A percentile compares a stretch with the other conserved stretches of the same genome.
Evolutionary conservation across 2,888 invertebrate species (phyloP).

Genomic region (Patella caerulea): DNA sequence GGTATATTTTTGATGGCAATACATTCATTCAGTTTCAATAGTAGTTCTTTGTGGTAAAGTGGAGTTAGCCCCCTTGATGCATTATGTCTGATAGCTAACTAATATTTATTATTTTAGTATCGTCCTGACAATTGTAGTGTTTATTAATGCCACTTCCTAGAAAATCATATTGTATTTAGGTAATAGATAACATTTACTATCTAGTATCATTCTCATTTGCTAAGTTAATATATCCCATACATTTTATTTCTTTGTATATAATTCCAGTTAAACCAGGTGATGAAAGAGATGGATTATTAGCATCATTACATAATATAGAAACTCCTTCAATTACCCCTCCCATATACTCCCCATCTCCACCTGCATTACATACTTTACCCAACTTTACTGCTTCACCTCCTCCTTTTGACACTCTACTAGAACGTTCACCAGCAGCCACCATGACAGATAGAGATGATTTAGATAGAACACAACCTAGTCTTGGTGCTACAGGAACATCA

Average conservation of each 20-base stretch:
- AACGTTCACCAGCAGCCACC: background rate
- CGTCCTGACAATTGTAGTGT: too few relatives aligned
- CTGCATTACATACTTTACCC: conserved; percentile 38
- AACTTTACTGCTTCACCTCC: conserved; percentile 36
- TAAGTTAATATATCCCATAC: too few relatives aligned
- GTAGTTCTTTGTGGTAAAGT: too few relatives aligned
- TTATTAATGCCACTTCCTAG: too few relatives aligned
- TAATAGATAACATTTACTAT: too few relatives aligned
- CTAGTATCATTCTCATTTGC: too few relatives aligned
- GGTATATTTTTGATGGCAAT: too few relatives aligned
- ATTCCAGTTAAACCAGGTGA: conserved; percentile 38
- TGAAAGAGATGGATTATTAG: conserved; percentile 29
- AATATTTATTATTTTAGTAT: too few relatives aligned
- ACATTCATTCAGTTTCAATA: too few relatives aligned
- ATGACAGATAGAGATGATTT: background rate
- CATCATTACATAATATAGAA: conserved; percentile 44
- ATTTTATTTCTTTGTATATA: background rate
- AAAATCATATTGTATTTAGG: too few relatives aligned
- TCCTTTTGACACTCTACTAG: background rate
- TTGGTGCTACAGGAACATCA: background rate
- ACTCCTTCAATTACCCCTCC: conserved; percentile 54
- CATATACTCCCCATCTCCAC: conserved; percentile 38
- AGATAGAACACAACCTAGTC: background rate
- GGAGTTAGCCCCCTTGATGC: too few relatives aligned
- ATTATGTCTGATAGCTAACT: too few relatives aligned